These are phyloP conservation scores for Chelonus insularis DNA, from an alignment of 1,140 invertebrate genomes.

Conservation along the genomic window DNA sequence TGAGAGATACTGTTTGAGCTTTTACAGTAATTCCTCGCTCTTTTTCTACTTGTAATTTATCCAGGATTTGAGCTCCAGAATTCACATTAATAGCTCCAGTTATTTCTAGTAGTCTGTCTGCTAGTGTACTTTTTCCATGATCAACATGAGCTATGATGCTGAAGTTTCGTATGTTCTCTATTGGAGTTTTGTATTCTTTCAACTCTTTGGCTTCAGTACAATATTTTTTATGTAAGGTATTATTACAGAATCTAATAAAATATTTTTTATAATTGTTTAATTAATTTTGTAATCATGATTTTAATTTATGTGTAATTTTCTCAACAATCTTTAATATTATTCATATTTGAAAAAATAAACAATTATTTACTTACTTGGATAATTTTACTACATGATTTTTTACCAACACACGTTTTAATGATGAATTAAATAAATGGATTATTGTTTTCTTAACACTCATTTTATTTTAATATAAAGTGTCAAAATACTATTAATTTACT, in stretches of 20 bases:
- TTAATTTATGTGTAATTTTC: too few relatives aligned
- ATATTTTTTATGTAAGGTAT: constrained; percentile 24
- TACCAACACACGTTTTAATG: too few relatives aligned
- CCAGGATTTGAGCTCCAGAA: constrained; percentile 79
- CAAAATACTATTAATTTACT: too few relatives aligned
- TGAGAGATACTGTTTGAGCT: constrained; percentile 91
- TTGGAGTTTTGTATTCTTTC: constrained; percentile 56
- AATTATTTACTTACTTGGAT: too few relatives aligned
- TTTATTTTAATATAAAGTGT: too few relatives aligned
- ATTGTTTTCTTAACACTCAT: too few relatives aligned
- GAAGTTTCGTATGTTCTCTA: constrained; percentile 86
- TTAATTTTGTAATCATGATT: too few relatives aligned
- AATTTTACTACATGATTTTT: too few relatives aligned
- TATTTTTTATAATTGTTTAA: neutral
- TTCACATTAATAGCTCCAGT: constrained; percentile 80
- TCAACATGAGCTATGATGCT: constrained; percentile 98
- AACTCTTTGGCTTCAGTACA: constrained; percentile 25
- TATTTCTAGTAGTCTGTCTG: constrained; percentile 88
- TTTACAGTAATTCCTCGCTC: constrained; percentile 98
- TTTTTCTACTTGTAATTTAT: constrained; percentile 86
- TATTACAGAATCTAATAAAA: neutral
- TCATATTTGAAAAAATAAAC: too few relatives aligned
- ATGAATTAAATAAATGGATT: too few relatives aligned
- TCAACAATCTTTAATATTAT: too few relatives aligned
- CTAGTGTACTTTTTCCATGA: constrained; percentile 96